Base-by-base conservation (phyloP, 2,797 vertebrate genomes). In the Sternotherus odoratus region DNA sequence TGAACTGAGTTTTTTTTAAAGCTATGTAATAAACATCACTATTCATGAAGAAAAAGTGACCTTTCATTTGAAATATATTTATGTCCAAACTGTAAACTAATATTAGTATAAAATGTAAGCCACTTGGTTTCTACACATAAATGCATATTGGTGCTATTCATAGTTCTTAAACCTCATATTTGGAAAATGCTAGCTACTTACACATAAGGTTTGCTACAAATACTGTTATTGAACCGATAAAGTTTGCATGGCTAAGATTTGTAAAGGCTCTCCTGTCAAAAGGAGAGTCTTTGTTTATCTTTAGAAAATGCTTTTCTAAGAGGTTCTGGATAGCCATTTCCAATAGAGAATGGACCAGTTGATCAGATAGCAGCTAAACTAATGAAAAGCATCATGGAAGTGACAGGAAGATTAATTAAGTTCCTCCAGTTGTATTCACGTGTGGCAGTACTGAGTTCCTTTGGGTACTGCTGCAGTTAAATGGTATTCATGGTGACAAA, bases 381-480 rank as follows among this genome's bases (percentile, higher is more conserved):
- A 99, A 99, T 99, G 99, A 98, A 99, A 99, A 99, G 98, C 97
- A 98, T 99, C 98, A 98, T 97, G 98, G 97, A 99, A 98, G 98
- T 99, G 99, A 99, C 99, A 99, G 99, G 97, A 98, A 99, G 99
- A 99, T 99, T 99, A 99, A 99, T 99, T 99, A 98, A 99, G 98
- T 99, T 98, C 98, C 98, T 98, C 85, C 88, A 95, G 97, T 98
- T 92, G 96, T 97, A 98, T 98, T 98, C 97, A 97, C 85, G 75
- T 97, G 97, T 92, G 94, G 96, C 94, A 43, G 95, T 93, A 96
- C 89, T 96, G 97, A 97, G 98, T 98, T 98, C 98, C 98, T 98
- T 97, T 98, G 98, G 98, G 98, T 97, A 96, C 98, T 91, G 96
- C 98, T 96, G 96, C 97, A 97, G 98, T 98, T 99, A 99, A 99